Percentiles rank a stretch among this genome's conserved stretches.
These are phyloP conservation scores for Dryobotodes eremita DNA, from an alignment of 2,888 invertebrate genomes.

Conservation along the genomic window DNA sequence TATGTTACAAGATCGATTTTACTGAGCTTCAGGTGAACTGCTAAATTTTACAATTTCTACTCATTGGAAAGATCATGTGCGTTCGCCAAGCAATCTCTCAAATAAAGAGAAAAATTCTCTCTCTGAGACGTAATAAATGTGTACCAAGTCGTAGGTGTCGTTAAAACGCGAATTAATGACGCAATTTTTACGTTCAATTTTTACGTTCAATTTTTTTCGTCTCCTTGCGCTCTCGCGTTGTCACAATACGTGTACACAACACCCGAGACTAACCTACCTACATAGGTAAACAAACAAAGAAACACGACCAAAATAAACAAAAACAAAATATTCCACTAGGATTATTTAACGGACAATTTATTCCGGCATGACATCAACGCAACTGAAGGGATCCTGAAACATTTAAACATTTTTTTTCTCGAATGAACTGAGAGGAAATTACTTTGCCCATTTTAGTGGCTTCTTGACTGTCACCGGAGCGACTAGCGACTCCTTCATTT, in stretches of 20 bases:
- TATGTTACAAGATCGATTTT: not conserved
- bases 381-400: slow-evolving; percentile 51
- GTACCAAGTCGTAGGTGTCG: too few species aligned
- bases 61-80: too few species aligned
- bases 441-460: slow-evolving; percentile 74
- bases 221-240: too few species aligned
- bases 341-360: slow-evolving; percentile 56
- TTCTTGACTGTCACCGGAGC: slow-evolving; percentile 65
- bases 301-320: slow-evolving; percentile 4
- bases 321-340: slow-evolving; percentile 14
- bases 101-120: too few species aligned
- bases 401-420: slow-evolving; percentile 65
- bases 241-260: too few species aligned
- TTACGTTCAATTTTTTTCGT: too few species aligned
- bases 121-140: too few species aligned
- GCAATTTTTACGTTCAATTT: too few species aligned
- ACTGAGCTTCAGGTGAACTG: not conserved
- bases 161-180: too few species aligned
- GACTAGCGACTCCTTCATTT: slow-evolving; percentile 74
- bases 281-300: not conserved
- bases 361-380: slow-evolving; percentile 28
- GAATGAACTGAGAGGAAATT: slow-evolving; percentile 76
- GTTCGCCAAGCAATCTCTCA: too few species aligned
- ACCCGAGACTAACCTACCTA: not conserved
- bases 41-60: not conserved